Evolutionary conservation across 1,140 invertebrate genomes (phyloP).

Genomic region (Sipha flava): DNA sequence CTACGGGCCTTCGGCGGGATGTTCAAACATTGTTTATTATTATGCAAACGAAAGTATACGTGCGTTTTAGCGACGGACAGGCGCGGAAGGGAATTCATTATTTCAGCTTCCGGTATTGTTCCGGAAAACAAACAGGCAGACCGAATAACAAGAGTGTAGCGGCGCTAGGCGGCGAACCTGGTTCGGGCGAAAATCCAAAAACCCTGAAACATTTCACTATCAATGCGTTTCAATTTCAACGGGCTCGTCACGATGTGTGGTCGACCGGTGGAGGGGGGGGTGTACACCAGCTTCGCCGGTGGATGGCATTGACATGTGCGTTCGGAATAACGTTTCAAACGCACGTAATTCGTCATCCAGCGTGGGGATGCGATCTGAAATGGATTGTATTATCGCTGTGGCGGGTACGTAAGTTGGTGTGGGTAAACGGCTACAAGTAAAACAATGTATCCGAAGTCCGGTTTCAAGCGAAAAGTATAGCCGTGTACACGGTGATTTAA

Average conservation of each 20-base stretch:
- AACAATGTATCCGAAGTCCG: no score
- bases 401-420: no score
- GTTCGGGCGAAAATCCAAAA: background rate
- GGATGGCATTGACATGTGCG: no score
- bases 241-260: background rate
- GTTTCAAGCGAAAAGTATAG: no score
- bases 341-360: no score
- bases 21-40: conserved; percentile 16
- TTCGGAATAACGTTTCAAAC: no score
- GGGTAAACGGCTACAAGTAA: no score
- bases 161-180: background rate
- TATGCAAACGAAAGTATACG: conserved; percentile 23
- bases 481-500: no score
- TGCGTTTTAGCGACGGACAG: background rate
- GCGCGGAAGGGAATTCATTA: background rate
- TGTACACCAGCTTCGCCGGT: no score
- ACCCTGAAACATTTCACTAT: background rate
- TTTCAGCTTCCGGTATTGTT: background rate
- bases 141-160: background rate
- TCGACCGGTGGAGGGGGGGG: no score
- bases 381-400: no score
- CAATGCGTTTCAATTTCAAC: background rate
- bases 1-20: background rate
- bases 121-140: background rate
- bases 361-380: no score